Percentiles rank a stretch among this genome's conserved stretches.
phyloP scores from a whole-genome alignment of 2,113 vertebrate species.

The Craseonycteris thonglongyai region DNA sequence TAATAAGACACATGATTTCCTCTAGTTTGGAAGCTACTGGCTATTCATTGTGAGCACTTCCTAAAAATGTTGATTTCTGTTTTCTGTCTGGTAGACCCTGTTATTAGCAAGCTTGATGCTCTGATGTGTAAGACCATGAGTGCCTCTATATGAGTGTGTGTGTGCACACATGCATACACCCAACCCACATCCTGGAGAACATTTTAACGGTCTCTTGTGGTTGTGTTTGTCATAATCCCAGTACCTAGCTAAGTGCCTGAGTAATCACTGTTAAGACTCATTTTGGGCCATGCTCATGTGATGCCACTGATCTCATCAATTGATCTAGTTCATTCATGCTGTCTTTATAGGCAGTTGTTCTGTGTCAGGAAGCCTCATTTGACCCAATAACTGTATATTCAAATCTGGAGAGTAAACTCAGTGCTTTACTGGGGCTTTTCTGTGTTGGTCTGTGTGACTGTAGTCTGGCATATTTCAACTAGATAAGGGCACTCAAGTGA shows the following conservation, averaged over 20 bases:
- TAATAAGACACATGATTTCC: not conserved
- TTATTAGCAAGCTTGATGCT: not conserved
- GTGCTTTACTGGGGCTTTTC: not conserved
- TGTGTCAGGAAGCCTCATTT: not conserved
- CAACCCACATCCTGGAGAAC: not conserved
- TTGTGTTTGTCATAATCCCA: not conserved
- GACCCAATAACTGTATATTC: not conserved
- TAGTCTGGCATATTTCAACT: not conserved
- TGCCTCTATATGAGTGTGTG: not conserved
- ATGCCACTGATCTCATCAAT: not conserved
- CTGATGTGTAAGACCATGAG: not conserved
- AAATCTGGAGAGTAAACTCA: not conserved
- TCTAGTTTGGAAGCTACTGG: not conserved
- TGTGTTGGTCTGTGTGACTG: not conserved
- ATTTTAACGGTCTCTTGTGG: not conserved
- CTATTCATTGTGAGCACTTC: not conserved
- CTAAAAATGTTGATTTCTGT: not conserved
- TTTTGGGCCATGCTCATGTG: accelerated
- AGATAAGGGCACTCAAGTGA: not conserved
- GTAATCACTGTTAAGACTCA: not conserved
- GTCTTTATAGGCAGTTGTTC: not conserved
- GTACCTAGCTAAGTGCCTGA: too few species aligned
- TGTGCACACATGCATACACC: too few species aligned
- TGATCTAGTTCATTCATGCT: not conserved
- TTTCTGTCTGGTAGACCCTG: not conserved